These are phyloP conservation scores for Dromiciops gliroides DNA, from an alignment of 2,113 vertebrate species.

Conservation along the genomic window DNA sequence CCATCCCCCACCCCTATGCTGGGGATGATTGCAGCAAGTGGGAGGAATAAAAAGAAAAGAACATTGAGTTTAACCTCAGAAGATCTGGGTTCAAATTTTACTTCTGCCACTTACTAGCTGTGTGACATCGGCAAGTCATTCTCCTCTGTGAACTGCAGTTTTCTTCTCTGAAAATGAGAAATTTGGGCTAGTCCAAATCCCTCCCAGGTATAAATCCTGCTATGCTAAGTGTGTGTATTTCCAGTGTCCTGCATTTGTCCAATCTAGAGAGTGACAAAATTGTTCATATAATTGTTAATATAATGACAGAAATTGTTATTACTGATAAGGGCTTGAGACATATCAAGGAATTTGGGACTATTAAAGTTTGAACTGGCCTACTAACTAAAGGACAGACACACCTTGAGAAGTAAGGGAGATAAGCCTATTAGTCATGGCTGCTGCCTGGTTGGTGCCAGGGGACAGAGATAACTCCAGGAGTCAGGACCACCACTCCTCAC, in stretches of 20 bases:
- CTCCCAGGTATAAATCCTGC: neutral
- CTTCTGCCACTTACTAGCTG: neutral
- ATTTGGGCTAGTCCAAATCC: neutral
- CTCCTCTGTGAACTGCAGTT: neutral
- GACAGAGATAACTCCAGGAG: too few species aligned
- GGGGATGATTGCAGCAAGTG: neutral
- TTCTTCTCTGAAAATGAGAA: neutral
- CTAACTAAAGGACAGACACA: too few species aligned
- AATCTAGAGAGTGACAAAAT: neutral
- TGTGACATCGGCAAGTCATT: neutral
- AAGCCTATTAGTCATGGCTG: too few species aligned
- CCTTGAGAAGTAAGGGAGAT: too few species aligned
- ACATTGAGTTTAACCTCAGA: neutral
- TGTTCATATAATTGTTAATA: neutral
- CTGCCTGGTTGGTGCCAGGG: too few species aligned
- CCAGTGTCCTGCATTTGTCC: neutral
- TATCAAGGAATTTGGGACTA: too few species aligned
- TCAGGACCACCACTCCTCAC: too few species aligned
- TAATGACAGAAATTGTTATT: neutral
- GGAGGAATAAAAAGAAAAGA: neutral
- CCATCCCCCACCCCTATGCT: neutral
- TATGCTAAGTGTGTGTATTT: neutral
- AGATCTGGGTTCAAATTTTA: neutral
- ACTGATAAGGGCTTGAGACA: too few species aligned
- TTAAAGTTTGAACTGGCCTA: too few species aligned